Evolutionary conservation across 2,113 vertebrate species (phyloP).

Genomic region (Macquaria australasica): DNA sequence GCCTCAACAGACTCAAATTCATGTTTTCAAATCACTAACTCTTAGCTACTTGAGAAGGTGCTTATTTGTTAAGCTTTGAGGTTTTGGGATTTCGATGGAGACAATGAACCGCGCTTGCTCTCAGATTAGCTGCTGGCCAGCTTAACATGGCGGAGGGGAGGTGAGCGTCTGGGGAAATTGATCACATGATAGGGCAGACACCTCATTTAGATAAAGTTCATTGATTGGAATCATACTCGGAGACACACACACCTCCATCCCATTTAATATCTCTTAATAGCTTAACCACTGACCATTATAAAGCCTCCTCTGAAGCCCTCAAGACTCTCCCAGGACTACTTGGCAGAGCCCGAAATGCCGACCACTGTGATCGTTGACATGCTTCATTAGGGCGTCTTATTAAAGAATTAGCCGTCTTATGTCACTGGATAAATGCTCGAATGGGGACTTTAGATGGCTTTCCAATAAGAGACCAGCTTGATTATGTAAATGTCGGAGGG

Average conservation of each 20-base stretch:
- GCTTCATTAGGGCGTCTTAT: conserved; percentile 64
- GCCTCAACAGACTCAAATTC: not conserved
- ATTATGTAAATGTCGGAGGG: conserved; percentile 48
- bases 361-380: conserved; percentile 42
- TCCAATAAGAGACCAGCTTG: conserved; percentile 45
- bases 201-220: conserved; percentile 32
- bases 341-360: conserved; percentile 16
- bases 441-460: conserved; percentile 45
- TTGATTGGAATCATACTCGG: conserved; percentile 30
- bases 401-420: conserved; percentile 64
- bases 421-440: conserved; percentile 35
- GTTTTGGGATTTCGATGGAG: conserved; percentile 42
- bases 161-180: not conserved
- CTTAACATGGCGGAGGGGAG: not conserved
- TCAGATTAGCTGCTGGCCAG: conserved; percentile 42
- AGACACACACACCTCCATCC: not conserved
- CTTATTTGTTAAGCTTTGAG: conserved; percentile 43
- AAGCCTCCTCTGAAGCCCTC: not conserved
- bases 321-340: conserved; percentile 23
- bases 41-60: conserved; percentile 9
- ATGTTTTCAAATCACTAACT: conserved; percentile 21
- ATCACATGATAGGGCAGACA: conserved; percentile 32
- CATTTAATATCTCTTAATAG: conserved; percentile 24
- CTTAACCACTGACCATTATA: conserved; percentile 27
- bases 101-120: conserved; percentile 27